These are phyloP conservation scores for Galago senegalensis DNA, from an alignment of 2,797 vertebrate genomes.

Conservation along the genomic window DNA sequence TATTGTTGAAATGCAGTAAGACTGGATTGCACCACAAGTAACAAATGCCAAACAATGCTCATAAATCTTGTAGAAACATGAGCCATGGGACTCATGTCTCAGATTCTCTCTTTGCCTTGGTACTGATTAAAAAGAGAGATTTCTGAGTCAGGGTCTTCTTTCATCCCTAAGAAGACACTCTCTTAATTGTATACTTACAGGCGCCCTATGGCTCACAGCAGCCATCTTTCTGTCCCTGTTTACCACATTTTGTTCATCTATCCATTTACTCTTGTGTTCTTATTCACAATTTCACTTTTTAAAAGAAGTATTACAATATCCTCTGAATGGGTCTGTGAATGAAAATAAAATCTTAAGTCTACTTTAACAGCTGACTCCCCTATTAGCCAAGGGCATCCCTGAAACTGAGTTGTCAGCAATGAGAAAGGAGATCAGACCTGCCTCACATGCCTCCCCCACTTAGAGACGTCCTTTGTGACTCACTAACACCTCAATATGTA, in stretches of 20 bases:
- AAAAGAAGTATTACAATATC: neutral
- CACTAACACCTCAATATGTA: too few species aligned
- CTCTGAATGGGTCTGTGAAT: neutral
- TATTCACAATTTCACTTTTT: constrained; percentile 11
- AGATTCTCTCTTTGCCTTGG: constrained; percentile 3
- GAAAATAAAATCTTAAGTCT: too few species aligned
- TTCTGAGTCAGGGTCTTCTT: neutral
- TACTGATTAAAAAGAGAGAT: neutral
- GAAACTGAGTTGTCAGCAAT: too few species aligned
- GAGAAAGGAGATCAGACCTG: too few species aligned
- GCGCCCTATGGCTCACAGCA: neutral
- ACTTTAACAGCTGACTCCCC: too few species aligned
- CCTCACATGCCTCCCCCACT: too few species aligned
- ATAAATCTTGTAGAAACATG: constrained; percentile 17
- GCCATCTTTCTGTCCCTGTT: neutral
- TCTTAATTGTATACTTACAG: neutral
- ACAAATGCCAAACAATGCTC: neutral
- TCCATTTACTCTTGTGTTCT: neutral
- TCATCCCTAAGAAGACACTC: neutral
- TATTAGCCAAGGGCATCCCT: too few species aligned
- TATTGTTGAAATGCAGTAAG: constrained; percentile 50
- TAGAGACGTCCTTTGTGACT: too few species aligned
- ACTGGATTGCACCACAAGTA: neutral
- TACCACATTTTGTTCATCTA: constrained; percentile 7
- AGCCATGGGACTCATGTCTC: neutral